Percentiles rank a stretch among this genome's conserved stretches.
Evolutionary conservation across 53 echinoderm and acorn worm genomes (phyloP).

Genomic region (Zoroaster sp.): DNA sequence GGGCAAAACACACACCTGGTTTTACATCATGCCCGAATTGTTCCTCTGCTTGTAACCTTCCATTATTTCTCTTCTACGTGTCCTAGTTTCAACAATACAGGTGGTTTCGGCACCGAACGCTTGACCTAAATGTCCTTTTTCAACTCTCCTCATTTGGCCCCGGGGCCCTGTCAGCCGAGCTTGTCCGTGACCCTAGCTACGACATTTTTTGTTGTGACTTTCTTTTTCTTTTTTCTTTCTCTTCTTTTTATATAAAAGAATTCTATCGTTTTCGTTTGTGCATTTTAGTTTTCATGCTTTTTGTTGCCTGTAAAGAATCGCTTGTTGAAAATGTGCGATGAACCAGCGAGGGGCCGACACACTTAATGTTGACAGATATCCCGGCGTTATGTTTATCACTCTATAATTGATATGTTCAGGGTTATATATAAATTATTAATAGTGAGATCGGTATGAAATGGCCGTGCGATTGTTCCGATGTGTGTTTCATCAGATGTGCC

Average conservation of each 20-base stretch:
- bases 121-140: slow-evolving; percentile 49
- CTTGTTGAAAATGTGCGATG: slow-evolving; percentile 30
- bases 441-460: too few relatives aligned
- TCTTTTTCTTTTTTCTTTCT: slow-evolving; percentile 1
- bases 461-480: too few relatives aligned
- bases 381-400: too few relatives aligned
- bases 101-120: slow-evolving; percentile 1
- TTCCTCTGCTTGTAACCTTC: slow-evolving; percentile 21
- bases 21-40: slow-evolving; percentile 54
- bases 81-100: slow-evolving; percentile 54
- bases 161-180: slow-evolving; percentile 34
- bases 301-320: neutral
- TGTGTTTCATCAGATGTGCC: too few relatives aligned
- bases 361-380: neutral
- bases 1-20: slow-evolving; percentile 54
- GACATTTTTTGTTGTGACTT: slow-evolving; percentile 59
- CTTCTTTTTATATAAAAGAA: slow-evolving; percentile 4
- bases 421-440: too few relatives aligned
- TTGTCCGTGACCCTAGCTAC: slow-evolving; percentile 58
- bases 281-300: neutral
- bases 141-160: slow-evolving; percentile 15
- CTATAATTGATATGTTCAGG: too few relatives aligned
- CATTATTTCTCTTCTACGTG: slow-evolving; percentile 26
- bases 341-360: slow-evolving; percentile 1
- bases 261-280: slow-evolving; percentile 12